These are phyloP conservation scores for Anguilla obscura DNA, from an alignment of 2,797 vertebrate species.

Conservation along the genomic window DNA sequence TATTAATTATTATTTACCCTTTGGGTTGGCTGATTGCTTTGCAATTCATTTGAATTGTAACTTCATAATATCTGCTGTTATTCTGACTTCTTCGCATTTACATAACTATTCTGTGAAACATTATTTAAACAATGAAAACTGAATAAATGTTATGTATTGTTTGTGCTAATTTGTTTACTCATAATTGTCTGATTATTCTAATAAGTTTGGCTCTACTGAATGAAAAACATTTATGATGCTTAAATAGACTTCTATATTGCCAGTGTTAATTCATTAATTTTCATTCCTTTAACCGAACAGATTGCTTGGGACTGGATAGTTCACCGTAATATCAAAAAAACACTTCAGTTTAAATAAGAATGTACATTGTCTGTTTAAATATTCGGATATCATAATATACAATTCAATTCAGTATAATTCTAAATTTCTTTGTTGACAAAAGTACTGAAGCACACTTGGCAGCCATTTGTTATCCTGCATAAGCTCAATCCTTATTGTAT, in stretches of 20 bases:
- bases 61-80: background rate
- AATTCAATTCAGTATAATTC: background rate
- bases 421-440: background rate
- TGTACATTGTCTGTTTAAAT: background rate
- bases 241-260: background rate
- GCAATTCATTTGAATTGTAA: background rate
- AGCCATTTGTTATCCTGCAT: background rate
- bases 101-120: background rate
- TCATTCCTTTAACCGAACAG: background rate
- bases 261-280: background rate
- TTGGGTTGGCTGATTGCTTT: background rate
- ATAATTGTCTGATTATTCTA: background rate
- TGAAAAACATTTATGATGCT: background rate
- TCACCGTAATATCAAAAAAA: background rate
- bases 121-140: background rate
- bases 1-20: background rate
- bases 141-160: background rate
- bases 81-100: background rate
- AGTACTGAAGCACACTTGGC: background rate
- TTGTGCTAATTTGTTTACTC: background rate
- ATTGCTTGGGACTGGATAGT: background rate
- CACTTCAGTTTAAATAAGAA: background rate
- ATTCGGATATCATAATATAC: background rate
- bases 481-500: too few relatives aligned
- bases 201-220: background rate